phyloP scores from a whole-genome alignment of 2,888 invertebrate species.

The Amiota communis region DNA sequence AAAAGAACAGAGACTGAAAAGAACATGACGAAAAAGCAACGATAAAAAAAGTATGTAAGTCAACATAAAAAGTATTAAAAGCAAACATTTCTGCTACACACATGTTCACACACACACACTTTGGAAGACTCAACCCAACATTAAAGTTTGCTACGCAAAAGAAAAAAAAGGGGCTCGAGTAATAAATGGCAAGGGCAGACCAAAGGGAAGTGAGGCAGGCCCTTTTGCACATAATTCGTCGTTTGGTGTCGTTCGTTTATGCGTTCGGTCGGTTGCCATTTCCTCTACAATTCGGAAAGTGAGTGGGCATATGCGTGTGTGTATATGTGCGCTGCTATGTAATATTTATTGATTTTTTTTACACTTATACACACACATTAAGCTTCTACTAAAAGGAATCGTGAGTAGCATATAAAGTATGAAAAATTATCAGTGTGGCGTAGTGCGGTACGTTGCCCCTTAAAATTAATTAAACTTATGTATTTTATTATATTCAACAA shows the following conservation, averaged over 20 bases:
- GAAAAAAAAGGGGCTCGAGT: background rate
- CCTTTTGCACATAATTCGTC: background rate
- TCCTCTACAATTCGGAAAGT: slow-evolving; percentile 5
- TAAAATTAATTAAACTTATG: background rate
- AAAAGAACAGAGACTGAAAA: background rate
- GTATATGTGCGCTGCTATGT: slow-evolving; percentile 45
- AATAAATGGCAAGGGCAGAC: background rate
- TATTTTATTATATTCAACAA: background rate
- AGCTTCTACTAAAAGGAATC: background rate
- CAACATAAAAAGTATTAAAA: background rate
- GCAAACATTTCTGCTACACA: background rate
- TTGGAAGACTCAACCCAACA: background rate
- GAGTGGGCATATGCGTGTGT: slow-evolving; percentile 26
- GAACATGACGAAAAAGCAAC: background rate
- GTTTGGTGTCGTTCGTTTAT: slow-evolving; percentile 3
- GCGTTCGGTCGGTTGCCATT: slow-evolving; percentile 8
- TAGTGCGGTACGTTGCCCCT: background rate
- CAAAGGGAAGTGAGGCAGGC: slow-evolving; percentile 18
- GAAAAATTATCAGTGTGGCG: too few relatives aligned
- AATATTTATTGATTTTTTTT: slow-evolving; percentile 58
- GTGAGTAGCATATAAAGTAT: too few relatives aligned
- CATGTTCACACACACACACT: background rate
- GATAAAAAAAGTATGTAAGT: background rate
- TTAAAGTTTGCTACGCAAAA: slow-evolving; percentile 1
- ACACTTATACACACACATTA: background rate